A percentile compares a stretch with the other conserved stretches of the same genome.
Conservation (phyloP, 2,113 vertebrate species). For the Mandrillus leucophaeus region DNA sequence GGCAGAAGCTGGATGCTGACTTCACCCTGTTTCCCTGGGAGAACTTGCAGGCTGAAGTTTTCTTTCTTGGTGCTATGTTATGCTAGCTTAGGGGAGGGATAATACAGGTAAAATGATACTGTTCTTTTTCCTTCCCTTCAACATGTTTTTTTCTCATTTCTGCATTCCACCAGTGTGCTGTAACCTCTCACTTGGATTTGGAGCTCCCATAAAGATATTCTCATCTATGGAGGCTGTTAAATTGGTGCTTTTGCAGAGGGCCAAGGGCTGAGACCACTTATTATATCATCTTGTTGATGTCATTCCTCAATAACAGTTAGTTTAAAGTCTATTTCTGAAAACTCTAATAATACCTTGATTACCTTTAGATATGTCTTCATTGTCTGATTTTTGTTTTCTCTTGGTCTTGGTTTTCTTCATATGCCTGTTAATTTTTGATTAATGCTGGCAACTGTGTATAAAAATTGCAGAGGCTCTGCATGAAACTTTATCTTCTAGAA, state of each 20-base stretch:
- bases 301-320: neutral
- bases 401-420: neutral
- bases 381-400: neutral
- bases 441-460: neutral
- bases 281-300: neutral
- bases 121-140: neutral
- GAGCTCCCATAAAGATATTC: too few species aligned
- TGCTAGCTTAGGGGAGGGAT: neutral
- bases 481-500: neutral
- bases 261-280: neutral
- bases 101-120: neutral
- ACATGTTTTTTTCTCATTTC: neutral
- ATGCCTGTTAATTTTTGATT: neutral
- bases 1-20: neutral
- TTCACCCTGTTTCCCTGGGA: neutral
- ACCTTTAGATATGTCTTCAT: neutral
- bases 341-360: neutral
- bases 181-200: neutral
- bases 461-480: neutral
- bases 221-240: neutral
- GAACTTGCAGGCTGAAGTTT: neutral
- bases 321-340: neutral
- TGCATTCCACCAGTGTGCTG: too few species aligned
- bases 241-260: neutral
- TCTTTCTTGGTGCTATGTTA: too few species aligned